Evolutionary conservation across 1,140 invertebrate genomes (phyloP).

Genomic region (Frieseomelitta varia): DNA sequence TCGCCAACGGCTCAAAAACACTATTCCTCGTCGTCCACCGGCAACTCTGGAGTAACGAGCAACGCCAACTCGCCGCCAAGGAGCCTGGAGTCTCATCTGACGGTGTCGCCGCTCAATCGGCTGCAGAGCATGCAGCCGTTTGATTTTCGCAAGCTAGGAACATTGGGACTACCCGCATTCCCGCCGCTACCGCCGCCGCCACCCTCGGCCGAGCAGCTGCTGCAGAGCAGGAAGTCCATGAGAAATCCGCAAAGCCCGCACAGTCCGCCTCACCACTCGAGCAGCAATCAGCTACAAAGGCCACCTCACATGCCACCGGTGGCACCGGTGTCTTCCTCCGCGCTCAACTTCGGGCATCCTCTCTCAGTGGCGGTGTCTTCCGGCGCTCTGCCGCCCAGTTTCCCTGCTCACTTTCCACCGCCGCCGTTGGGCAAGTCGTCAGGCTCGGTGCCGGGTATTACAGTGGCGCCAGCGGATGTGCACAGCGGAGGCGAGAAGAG

Average conservation of each 20-base stretch:
- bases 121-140: slow-evolving; percentile 97
- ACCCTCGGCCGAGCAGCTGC: slow-evolving; percentile 65
- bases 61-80: slow-evolving; percentile 75
- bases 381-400: slow-evolving; percentile 75
- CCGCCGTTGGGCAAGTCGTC: slow-evolving; percentile 74
- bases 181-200: slow-evolving; percentile 85
- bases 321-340: slow-evolving; percentile 76
- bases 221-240: slow-evolving; percentile 70
- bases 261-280: slow-evolving; percentile 71
- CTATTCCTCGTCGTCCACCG: slow-evolving; percentile 69
- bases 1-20: slow-evolving; percentile 81
- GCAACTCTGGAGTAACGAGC: slow-evolving; percentile 66
- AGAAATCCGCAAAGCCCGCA: slow-evolving; percentile 77
- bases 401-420: slow-evolving; percentile 76
- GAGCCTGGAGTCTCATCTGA: slow-evolving; percentile 78
- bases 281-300: slow-evolving; percentile 73
- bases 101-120: slow-evolving; percentile 91
- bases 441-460: slow-evolving; percentile 64
- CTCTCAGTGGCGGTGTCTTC: slow-evolving; percentile 77
- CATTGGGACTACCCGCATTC: slow-evolving; percentile 85
- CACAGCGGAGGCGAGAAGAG: slow-evolving; percentile 76
- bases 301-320: slow-evolving; percentile 73
- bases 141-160: slow-evolving; percentile 91
- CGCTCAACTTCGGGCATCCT: slow-evolving; percentile 75
- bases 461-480: slow-evolving; percentile 63